phyloP scores from a whole-genome alignment of 2,888 invertebrate species.

The Nebria salina region DNA sequence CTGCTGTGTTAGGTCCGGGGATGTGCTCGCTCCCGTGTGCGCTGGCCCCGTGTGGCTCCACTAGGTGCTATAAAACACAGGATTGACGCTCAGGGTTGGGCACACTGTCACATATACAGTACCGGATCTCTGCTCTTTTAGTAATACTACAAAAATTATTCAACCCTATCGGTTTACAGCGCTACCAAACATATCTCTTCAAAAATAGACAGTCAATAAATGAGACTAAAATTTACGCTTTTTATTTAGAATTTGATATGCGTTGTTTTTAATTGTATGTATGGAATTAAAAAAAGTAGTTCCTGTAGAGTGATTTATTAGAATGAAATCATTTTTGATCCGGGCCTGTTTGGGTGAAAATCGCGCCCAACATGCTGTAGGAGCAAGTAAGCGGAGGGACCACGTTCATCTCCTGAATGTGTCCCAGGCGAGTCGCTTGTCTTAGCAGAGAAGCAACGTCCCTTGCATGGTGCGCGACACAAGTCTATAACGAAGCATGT shows the following conservation, averaged over 20 bases:
- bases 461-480: neutral
- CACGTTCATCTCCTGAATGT: slow-evolving; percentile 32
- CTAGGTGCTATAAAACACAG: slow-evolving; percentile 45
- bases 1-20: neutral
- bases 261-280: too few species aligned
- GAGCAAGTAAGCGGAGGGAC: neutral
- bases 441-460: slow-evolving; percentile 23
- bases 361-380: neutral
- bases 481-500: neutral
- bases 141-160: neutral
- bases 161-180: neutral
- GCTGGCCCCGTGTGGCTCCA: slow-evolving; percentile 23
- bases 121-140: neutral
- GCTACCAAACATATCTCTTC: too few species aligned
- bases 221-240: too few species aligned
- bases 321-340: neutral
- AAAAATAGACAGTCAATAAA: too few species aligned
- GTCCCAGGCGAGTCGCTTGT: slow-evolving; percentile 40
- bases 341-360: slow-evolving; percentile 9
- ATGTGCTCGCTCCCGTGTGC: neutral
- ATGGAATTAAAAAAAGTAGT: too few species aligned
- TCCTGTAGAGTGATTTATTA: neutral
- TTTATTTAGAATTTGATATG: too few species aligned
- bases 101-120: neutral
- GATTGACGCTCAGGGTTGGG: slow-evolving; percentile 36